phyloP scores from a whole-genome alignment of 2,113 vertebrate genomes.

The Macroglossus sobrinus region DNA sequence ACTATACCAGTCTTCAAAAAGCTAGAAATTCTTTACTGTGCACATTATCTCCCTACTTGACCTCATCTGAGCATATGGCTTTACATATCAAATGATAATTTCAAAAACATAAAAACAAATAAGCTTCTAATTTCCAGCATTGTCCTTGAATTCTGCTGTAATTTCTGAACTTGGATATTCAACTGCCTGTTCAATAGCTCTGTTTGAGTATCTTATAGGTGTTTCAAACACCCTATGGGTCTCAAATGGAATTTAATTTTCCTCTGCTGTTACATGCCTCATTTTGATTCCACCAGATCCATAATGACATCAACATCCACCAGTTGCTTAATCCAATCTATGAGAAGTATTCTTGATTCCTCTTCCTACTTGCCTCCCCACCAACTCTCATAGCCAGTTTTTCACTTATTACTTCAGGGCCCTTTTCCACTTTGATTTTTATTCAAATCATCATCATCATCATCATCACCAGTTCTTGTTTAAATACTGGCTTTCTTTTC shows the following conservation, averaged over 20 bases:
- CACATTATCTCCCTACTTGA: neutral
- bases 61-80: neutral
- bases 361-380: accelerated
- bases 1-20: neutral
- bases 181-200: neutral
- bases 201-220: neutral
- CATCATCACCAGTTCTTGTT: neutral
- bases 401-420: neutral
- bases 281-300: neutral
- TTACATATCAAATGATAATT: neutral
- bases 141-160: neutral
- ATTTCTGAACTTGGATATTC: neutral
- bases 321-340: neutral
- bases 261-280: neutral
- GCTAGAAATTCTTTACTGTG: neutral
- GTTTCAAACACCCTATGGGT: neutral
- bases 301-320: neutral
- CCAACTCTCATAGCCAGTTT: neutral
- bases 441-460: neutral
- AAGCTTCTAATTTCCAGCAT: neutral
- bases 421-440: no score
- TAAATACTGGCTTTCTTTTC: neutral
- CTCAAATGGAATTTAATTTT: neutral
- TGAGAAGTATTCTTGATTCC: neutral
- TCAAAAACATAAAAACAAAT: neutral